Evolutionary conservation across 2,797 vertebrate species (phyloP).

Genomic region (Ptychadena robeensis): DNA sequence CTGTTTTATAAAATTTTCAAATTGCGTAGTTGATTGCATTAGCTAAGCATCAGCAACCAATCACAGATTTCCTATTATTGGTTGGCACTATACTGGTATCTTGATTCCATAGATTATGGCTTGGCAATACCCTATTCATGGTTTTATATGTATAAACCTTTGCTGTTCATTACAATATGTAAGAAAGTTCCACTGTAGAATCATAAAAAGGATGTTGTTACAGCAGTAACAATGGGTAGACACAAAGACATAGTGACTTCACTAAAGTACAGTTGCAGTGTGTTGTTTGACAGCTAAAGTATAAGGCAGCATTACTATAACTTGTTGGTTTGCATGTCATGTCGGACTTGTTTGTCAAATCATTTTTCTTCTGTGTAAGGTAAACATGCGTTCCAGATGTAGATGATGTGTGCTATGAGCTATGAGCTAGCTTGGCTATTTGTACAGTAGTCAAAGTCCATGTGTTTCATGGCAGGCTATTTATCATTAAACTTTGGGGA

Average conservation of each 20-base stretch:
- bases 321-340: not conserved
- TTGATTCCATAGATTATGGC: not conserved
- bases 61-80: not conserved
- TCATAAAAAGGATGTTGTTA: not conserved
- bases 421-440: slow-evolving; percentile 6
- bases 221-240: slow-evolving; percentile 20
- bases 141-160: not conserved
- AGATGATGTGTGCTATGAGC: not conserved
- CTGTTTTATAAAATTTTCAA: too few species aligned
- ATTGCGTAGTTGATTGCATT: too few species aligned
- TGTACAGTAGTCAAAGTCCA: not conserved
- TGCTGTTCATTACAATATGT: not conserved
- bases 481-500: slow-evolving; percentile 48
- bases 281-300: not conserved
- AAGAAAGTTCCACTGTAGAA: slow-evolving; percentile 24
- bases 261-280: not conserved
- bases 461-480: slow-evolving; percentile 27
- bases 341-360: not conserved
- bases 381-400: not conserved
- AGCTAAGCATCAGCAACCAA: not conserved
- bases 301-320: not conserved
- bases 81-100: not conserved
- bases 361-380: too few species aligned
- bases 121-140: not conserved
- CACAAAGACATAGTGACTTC: slow-evolving; percentile 37